phyloP scores from a whole-genome alignment of 2,113 vertebrate species.

The Progne subis region DNA sequence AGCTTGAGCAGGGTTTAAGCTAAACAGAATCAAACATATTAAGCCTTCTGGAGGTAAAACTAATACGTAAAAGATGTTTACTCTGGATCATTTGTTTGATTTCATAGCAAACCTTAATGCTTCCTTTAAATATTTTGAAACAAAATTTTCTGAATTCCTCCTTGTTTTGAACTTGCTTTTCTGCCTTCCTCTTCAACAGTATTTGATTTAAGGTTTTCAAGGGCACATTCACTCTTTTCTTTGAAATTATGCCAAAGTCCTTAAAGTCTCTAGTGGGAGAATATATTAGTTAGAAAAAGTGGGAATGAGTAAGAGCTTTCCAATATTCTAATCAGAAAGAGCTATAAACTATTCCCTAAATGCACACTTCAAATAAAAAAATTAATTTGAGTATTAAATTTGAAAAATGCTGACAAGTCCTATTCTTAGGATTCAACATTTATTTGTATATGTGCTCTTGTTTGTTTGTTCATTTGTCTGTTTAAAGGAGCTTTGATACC shows the following conservation, averaged over 20 bases:
- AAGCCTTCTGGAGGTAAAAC: neutral
- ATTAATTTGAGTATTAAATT: neutral
- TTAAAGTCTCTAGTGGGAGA: neutral
- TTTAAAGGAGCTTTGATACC: neutral
- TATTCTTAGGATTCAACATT: neutral
- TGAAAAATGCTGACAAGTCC: neutral
- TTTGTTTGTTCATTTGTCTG: neutral
- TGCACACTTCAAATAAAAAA: neutral
- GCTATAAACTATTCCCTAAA: neutral
- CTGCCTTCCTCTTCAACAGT: neutral
- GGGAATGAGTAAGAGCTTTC: neutral
- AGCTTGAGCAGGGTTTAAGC: neutral
- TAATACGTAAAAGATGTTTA: neutral
- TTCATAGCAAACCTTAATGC: neutral
- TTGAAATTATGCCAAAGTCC: neutral
- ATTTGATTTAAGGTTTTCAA: conserved; percentile 2
- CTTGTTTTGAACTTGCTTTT: neutral
- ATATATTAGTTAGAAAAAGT: neutral
- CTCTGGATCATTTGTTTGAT: neutral
- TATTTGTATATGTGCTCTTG: neutral
- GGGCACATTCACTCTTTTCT: neutral
- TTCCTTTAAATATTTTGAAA: neutral
- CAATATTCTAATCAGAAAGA: neutral
- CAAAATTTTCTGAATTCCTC: neutral
- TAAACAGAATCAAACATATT: neutral